A percentile compares a stretch with the other conserved stretches of the same genome.
Conservation (phyloP, 2,113 vertebrate species). For the Podilymbus podiceps region DNA sequence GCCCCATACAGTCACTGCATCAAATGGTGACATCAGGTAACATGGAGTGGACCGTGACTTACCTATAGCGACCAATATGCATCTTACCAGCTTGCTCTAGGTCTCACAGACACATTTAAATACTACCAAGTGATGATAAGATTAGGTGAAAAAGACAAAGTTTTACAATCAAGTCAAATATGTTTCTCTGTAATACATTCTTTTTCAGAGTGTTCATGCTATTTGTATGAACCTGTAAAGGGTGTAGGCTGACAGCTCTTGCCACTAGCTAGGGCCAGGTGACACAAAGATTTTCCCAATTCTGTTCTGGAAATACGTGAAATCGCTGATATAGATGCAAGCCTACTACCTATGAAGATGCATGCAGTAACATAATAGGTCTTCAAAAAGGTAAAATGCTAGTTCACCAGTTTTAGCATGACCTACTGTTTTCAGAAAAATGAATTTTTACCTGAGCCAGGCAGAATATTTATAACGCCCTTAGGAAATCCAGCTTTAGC, state of each 20-base stretch:
- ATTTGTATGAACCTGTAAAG: background rate
- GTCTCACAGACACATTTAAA: background rate
- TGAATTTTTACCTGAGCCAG: conserved; percentile 78
- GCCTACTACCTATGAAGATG: background rate
- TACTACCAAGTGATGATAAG: background rate
- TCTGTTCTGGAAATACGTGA: background rate
- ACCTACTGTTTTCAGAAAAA: background rate
- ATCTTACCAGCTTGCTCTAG: background rate
- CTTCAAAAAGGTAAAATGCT: background rate
- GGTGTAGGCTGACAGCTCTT: background rate
- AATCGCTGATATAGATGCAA: background rate
- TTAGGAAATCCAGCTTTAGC: conserved; percentile 81
- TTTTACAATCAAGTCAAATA: background rate
- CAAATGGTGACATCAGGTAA: background rate
- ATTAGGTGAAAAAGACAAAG: background rate
- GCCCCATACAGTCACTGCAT: background rate
- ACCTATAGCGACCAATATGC: background rate
- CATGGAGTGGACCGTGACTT: background rate
- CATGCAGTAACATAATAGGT: background rate
- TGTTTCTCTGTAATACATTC: background rate
- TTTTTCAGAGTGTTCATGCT: background rate
- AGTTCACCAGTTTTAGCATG: background rate
- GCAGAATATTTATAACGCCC: conserved; percentile 83
- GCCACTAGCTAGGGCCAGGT: background rate
- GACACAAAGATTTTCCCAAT: background rate